These are phyloP conservation scores for Emydocephalus ijimae DNA, from an alignment of 2,113 vertebrate genomes.

Conservation along the genomic window DNA sequence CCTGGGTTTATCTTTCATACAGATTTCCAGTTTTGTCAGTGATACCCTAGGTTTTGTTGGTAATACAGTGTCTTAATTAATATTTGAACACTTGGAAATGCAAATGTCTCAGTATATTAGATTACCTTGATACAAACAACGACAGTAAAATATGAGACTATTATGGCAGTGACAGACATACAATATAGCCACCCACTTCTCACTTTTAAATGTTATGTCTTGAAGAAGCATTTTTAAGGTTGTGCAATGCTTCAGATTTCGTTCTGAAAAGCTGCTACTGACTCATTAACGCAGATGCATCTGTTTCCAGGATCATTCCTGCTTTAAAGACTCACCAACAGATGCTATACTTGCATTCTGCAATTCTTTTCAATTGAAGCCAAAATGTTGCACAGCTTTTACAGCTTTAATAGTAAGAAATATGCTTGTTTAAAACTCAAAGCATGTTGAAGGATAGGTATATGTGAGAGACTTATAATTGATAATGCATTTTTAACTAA, in stretches of 20 bases:
- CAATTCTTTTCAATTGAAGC: background rate
- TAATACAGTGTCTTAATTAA: constrained; percentile 9
- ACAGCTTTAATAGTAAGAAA: background rate
- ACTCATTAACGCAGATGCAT: background rate
- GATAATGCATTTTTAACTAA: background rate
- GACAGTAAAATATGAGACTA: constrained; percentile 35
- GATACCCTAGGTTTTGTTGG: constrained; percentile 3
- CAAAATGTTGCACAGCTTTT: background rate
- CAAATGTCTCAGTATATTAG: constrained; percentile 36
- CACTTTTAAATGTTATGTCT: constrained; percentile 36
- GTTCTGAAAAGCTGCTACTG: background rate
- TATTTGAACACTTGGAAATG: constrained; percentile 30
- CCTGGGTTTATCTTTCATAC: background rate
- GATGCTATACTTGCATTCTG: background rate
- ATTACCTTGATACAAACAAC: constrained; percentile 19
- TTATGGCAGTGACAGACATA: constrained; percentile 38
- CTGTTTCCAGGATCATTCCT: background rate
- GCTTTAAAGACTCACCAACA: background rate
- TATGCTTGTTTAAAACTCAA: background rate
- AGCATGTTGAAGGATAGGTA: background rate
- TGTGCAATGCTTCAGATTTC: background rate
- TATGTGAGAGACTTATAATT: background rate
- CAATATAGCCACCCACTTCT: constrained; percentile 39
- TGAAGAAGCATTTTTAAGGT: background rate
- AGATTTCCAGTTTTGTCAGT: background rate